phyloP scores from a whole-genome alignment of 1,140 invertebrate genomes.

The Drosophila ficusphila region DNA sequence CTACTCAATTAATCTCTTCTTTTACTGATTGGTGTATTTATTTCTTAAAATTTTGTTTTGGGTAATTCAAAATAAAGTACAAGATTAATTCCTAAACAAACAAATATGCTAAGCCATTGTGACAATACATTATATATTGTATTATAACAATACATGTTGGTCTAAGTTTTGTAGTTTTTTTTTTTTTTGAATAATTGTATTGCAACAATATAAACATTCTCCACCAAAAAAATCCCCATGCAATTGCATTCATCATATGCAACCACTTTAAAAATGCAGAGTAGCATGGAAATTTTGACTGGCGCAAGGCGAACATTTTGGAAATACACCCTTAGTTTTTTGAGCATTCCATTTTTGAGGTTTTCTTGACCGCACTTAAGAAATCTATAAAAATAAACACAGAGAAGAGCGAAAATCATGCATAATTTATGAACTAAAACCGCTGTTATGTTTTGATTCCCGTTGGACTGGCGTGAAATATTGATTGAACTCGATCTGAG shows the following conservation, averaged over 20 bases:
- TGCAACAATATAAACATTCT: no score
- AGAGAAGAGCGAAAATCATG: conserved; percentile 2
- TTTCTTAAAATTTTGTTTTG: no score
- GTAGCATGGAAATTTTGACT: background rate
- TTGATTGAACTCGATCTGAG: background rate
- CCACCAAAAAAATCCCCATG: background rate
- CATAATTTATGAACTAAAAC: background rate
- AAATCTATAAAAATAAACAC: background rate
- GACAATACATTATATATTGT: no score
- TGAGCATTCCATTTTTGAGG: background rate
- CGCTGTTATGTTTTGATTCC: background rate
- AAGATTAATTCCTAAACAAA: no score
- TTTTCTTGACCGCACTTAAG: background rate
- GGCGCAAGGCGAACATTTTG: background rate
- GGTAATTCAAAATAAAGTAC: no score
- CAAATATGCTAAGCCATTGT: no score
- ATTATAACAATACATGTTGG: no score
- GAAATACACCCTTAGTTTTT: background rate
- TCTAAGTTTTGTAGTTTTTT: no score
- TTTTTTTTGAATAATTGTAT: no score
- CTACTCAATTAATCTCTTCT: no score
- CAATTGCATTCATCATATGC: no score
- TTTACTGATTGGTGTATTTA: no score
- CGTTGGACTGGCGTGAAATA: background rate
- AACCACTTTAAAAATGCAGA: background rate